Base-by-base conservation (phyloP, 1,140 invertebrate species). In the Cyclina sinensis region DNA sequence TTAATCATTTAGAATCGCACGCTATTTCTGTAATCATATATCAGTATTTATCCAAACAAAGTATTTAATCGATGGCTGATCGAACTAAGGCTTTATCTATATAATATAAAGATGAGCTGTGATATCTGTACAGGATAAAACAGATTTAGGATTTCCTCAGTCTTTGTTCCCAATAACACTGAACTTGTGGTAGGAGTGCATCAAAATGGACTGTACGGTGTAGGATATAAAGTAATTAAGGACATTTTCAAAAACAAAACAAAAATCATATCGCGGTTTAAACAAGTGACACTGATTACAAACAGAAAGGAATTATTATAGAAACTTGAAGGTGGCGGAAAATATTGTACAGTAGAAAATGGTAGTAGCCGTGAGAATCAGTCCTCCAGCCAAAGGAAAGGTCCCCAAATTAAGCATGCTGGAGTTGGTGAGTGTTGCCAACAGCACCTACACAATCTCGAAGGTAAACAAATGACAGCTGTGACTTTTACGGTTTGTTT, bases 401-500 rank as follows among this genome's bases (percentile, higher is more conserved):
- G 57, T 73, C 3, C 80, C 79, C 30, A 89, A 78, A 74, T 57
- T 79, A 12, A 84, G 37, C 59, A 87, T 87, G 85, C 24, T 80
- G 76, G 85, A 87, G 39, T 32, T 87, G 12, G 85, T 87, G n/a
- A 37, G 74, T 35, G 74, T 87, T 24, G 85, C 62, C 9, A 87
- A 87, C 46, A 87, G 70, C 59, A 76, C 54, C 51, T 87, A 87
- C 39, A 79, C 35, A 62, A 54, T 62, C 0, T 79, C 76, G 2
- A 87, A 87, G 85, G 85, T 87, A 80, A 70, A 4, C 7, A 5
- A 62, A 43, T 7, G 43, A n/a, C n/a, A n/a, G n/a, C n/a, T n/a
- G n/a, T n/a, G n/a, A n/a, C n/a, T n/a, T n/a, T n/a, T n/a, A n/a
- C n/a, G 4, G 43, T 43, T 43, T 43, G 43, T 43, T 14, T 43